These are phyloP conservation scores for Megalopta genalis DNA, from an alignment of 1,140 invertebrate genomes.

Conservation along the genomic window DNA sequence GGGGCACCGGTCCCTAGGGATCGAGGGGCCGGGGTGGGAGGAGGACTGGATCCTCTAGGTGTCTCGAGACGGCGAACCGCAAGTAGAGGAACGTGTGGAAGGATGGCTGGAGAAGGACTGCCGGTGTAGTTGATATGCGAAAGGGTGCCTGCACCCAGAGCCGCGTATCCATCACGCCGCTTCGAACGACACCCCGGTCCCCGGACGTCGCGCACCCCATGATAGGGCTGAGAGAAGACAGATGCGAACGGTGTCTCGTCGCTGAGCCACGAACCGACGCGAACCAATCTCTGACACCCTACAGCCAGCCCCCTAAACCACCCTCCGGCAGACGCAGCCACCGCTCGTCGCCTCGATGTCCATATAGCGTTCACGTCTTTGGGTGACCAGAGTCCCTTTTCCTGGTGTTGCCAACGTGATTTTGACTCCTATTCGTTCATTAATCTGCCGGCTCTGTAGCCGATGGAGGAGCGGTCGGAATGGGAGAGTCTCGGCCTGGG, in stretches of 20 bases:
- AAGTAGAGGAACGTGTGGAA: constrained; percentile 47
- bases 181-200: constrained; percentile 35
- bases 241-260: constrained; percentile 71
- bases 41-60: neutral
- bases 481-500: too few relatives aligned
- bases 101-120: constrained; percentile 19
- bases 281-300: constrained; percentile 65
- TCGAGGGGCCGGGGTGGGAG: neutral
- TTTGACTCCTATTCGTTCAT: too few relatives aligned
- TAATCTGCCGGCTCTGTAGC: too few relatives aligned
- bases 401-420: too few relatives aligned
- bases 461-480: too few relatives aligned
- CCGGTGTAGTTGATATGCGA: constrained; percentile 72
- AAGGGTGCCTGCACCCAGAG: constrained; percentile 64
- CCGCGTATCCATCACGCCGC: constrained; percentile 74
- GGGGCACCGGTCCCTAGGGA: neutral
- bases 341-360: neutral
- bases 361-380: neutral
- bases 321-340: constrained; percentile 26
- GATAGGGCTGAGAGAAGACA: constrained; percentile 67
- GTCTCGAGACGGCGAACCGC: constrained; percentile 31
- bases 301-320: constrained; percentile 32
- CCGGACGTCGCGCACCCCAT: constrained; percentile 10
- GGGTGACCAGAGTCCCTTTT: too few relatives aligned
- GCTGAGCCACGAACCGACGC: constrained; percentile 73